Conservation (phyloP, 2,888 invertebrate genomes). For the Rhodophaea formosa region DNA sequence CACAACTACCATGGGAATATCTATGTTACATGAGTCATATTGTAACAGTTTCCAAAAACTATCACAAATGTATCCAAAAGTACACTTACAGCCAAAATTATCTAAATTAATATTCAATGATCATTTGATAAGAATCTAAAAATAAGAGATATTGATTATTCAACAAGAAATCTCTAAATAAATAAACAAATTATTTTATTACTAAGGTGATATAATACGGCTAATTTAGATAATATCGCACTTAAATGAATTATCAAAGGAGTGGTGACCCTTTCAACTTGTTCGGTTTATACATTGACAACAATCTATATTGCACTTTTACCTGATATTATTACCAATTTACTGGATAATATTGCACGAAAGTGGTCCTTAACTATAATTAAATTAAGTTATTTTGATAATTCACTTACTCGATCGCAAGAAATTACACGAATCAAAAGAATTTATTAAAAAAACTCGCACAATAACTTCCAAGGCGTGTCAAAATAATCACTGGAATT, state of each 20-base stretch:
- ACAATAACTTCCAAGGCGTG: slow-evolving; percentile 24
- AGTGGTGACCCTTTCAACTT: slow-evolving; percentile 22
- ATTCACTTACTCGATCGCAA: slow-evolving; percentile 25
- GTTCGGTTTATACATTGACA: slow-evolving; percentile 34
- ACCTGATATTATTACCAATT: slow-evolving; percentile 30
- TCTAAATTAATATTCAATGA: neutral
- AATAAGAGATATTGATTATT: neutral
- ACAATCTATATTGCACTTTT: slow-evolving; percentile 31
- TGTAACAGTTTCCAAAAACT: neutral
- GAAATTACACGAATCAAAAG: slow-evolving; percentile 19
- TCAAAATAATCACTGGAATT: slow-evolving; percentile 21
- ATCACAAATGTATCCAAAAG: neutral
- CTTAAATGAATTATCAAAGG: slow-evolving; percentile 3
- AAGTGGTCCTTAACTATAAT: neutral
- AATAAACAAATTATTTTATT: slow-evolving; percentile 27
- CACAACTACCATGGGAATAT: no score
- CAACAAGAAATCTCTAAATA: slow-evolving; percentile 22
- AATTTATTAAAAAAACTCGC: slow-evolving; percentile 14
- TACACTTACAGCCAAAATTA: neutral
- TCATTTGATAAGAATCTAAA: neutral
- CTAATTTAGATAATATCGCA: neutral
- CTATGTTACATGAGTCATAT: neutral
- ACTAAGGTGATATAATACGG: neutral
- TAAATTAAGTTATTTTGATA: slow-evolving; percentile 22
- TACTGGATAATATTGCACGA: neutral